These are phyloP conservation scores for Eulithis prunata DNA, from an alignment of 2,888 invertebrate genomes.

Conservation along the genomic window DNA sequence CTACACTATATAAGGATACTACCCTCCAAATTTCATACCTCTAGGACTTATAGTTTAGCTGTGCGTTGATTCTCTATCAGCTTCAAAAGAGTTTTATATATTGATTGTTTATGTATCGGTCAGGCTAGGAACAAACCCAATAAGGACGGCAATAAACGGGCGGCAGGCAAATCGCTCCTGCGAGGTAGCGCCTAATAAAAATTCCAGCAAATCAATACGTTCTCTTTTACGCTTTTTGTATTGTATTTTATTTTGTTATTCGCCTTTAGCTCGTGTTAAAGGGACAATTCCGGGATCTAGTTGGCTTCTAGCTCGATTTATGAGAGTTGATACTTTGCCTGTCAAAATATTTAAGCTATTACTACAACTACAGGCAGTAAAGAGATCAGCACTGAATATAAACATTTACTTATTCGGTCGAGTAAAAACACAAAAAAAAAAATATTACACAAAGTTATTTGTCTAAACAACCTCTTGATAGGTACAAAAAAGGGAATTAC, in stretches of 20 bases:
- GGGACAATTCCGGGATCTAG: conserved; percentile 79
- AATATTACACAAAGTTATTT: no score
- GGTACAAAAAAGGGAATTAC: no score
- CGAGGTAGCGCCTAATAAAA: conserved; percentile 82
- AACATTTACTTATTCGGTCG: no score
- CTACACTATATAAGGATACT: no score
- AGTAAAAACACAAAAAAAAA: no score
- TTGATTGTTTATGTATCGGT: conserved; percentile 27
- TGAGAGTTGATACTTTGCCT: conserved; percentile 53
- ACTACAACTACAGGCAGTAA: no score
- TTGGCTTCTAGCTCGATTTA: conserved; percentile 44
- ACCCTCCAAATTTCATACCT: no score
- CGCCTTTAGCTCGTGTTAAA: conserved; percentile 78
- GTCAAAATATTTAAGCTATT: neutral
- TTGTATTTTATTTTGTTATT: conserved; percentile 82
- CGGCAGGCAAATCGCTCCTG: conserved; percentile 64
- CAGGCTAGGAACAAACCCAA: conserved; percentile 37
- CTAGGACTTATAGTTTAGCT: no score
- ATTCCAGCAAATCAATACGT: conserved; percentile 84
- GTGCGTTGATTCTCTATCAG: no score
- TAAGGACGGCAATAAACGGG: conserved; percentile 63
- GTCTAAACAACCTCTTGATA: no score
- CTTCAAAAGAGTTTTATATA: no score
- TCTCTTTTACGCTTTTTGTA: conserved; percentile 82
- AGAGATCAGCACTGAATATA: no score